phyloP scores from a whole-genome alignment of 2,888 invertebrate genomes.

The Ophion costatus region DNA sequence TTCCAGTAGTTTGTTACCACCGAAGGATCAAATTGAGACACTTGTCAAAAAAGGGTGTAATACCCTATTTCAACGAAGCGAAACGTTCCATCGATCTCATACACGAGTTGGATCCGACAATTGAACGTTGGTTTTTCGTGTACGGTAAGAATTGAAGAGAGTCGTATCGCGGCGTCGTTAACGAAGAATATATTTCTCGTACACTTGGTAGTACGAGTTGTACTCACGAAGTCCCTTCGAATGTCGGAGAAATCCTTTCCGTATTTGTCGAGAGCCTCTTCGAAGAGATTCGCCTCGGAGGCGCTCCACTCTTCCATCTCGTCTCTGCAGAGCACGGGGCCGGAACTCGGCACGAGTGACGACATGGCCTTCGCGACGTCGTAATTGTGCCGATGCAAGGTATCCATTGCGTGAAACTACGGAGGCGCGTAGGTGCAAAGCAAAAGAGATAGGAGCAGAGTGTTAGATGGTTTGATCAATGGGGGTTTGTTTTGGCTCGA shows the following conservation, averaged over 20 bases:
- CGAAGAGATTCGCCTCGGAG: slow-evolving; percentile 99
- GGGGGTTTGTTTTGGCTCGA: not conserved
- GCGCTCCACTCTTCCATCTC: slow-evolving; percentile 99
- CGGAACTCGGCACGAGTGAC: slow-evolving; percentile 96
- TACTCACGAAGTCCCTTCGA: slow-evolving; percentile 97
- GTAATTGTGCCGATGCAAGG: slow-evolving; percentile 95
- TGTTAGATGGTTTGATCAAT: not conserved
- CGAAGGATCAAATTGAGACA: no score
- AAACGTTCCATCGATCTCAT: not conserved
- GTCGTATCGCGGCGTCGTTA: not conserved
- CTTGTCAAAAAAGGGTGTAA: no score
- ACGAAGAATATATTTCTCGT: not conserved
- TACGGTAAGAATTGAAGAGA: not conserved
- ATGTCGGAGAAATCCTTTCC: slow-evolving; percentile 99
- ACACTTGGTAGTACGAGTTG: not conserved
- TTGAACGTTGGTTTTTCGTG: not conserved
- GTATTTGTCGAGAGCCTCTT: slow-evolving; percentile 98
- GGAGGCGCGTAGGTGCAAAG: slow-evolving; percentile 62
- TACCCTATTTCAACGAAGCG: no score
- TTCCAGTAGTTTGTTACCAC: no score
- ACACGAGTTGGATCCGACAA: not conserved
- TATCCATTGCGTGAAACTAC: slow-evolving; percentile 99
- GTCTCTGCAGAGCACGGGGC: slow-evolving; percentile 98
- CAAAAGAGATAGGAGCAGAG: not conserved
- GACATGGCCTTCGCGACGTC: slow-evolving; percentile 96